These are phyloP conservation scores for Chymomyza fuscimana DNA, from an alignment of 2,888 invertebrate genomes.

Conservation along the genomic window DNA sequence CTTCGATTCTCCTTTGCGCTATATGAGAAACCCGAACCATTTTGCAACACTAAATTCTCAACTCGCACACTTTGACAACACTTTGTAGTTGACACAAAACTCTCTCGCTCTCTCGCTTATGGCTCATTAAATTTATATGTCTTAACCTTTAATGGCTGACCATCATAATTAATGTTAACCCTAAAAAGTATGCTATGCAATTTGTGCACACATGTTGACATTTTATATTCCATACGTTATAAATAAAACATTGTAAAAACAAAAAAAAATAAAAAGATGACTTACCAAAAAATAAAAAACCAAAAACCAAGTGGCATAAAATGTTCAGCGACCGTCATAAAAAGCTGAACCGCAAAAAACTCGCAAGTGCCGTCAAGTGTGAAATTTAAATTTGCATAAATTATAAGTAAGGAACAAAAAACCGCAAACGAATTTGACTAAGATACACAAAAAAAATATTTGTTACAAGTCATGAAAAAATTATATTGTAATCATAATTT, in stretches of 20 bases:
- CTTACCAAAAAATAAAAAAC: conserved; percentile 5
- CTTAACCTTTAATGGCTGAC: conserved; percentile 12
- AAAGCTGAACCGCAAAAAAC: conserved; percentile 35
- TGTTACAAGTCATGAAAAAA: conserved; percentile 53
- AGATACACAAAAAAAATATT: conserved; percentile 38
- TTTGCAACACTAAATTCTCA: too few species aligned
- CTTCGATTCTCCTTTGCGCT: too few species aligned
- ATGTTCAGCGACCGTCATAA: conserved; percentile 45
- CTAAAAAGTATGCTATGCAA: not conserved
- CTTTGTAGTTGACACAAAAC: too few species aligned
- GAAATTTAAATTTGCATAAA: conserved; percentile 70
- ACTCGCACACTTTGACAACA: too few species aligned
- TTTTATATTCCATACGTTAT: conserved; percentile 32
- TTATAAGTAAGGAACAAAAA: conserved; percentile 49
- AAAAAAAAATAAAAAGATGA: not conserved
- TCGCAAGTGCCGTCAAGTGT: conserved; percentile 67
- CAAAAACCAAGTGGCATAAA: conserved; percentile 51
- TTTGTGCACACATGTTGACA: conserved; percentile 27
- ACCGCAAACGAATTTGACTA: not conserved
- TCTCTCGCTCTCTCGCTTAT: too few species aligned
- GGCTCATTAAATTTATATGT: too few species aligned
- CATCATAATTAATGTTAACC: conserved; percentile 27
- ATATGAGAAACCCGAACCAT: too few species aligned
- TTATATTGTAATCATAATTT: conserved; percentile 51
- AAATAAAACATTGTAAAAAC: conserved; percentile 34